Conservation (phyloP, 2,113 vertebrate genomes). For the Tenebrosternarchus preto region DNA sequence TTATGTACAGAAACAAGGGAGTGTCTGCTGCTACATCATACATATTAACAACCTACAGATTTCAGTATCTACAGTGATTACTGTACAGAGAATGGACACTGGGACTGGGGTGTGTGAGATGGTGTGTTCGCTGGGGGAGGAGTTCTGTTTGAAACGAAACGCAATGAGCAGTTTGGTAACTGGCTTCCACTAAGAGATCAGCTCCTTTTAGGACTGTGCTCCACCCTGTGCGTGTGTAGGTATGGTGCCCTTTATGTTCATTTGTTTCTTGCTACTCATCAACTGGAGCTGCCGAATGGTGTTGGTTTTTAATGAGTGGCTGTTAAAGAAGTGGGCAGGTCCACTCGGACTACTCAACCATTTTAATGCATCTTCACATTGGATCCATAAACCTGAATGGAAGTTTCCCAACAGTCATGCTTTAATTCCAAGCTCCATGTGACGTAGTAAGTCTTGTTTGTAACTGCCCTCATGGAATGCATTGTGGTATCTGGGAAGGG, state of each 20-base stretch:
- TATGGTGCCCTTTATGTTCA: background rate
- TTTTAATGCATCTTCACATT: slow-evolving; percentile 16
- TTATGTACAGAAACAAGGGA: slow-evolving; percentile 86
- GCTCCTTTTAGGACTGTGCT: slow-evolving; percentile 24
- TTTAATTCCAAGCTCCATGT: background rate
- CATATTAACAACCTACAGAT: slow-evolving; percentile 89
- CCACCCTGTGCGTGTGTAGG: slow-evolving; percentile 5
- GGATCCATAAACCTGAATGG: slow-evolving; percentile 26
- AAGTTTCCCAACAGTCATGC: slow-evolving; percentile 13
- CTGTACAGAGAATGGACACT: slow-evolving; percentile 61
- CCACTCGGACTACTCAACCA: background rate
- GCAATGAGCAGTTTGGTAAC: slow-evolving; percentile 14
- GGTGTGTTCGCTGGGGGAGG: slow-evolving; percentile 1
- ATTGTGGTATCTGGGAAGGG: background rate
- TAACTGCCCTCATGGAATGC: background rate
- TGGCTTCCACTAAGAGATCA: slow-evolving; percentile 39
- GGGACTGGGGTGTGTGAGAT: slow-evolving; percentile 11
- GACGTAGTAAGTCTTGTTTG: slow-evolving; percentile 31
- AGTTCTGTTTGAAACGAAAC: slow-evolving; percentile 37
- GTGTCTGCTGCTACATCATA: slow-evolving; percentile 90
- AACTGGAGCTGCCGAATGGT: background rate
- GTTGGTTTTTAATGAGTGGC: background rate
- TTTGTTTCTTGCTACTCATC: background rate
- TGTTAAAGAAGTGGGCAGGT: slow-evolving; percentile 2
- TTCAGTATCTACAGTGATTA: slow-evolving; percentile 71